Evolutionary conservation across 2,888 invertebrate species (phyloP), one percentile per base, ranked within the genome.

Genomic region (Silvanus unidentatus): DNA sequence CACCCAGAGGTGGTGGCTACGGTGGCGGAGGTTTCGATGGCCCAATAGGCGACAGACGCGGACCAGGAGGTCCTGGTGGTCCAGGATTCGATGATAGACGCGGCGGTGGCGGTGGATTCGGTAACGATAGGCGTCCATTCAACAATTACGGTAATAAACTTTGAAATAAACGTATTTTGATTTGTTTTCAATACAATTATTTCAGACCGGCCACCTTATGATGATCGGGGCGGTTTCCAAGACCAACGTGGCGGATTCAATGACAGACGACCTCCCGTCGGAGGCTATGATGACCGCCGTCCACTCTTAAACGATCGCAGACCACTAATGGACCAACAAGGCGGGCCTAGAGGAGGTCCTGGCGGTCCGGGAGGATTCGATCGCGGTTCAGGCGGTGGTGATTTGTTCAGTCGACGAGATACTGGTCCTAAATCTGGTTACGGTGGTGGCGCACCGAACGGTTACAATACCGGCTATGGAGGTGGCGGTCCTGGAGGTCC

Each of bases 331-430:
- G 64, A 64, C 39, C 55, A 58, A 27, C 61, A 60, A 16, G 16
- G 35, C 2, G 55, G 53, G 22, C 46, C 44, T n/a, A 42, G 49
- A 15, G 46, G 47, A 11, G 54, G 46, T 16, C 53, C 55, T 10
- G 53, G 54, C 5, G 52, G 56, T 30, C 48, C 57, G 38, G 39
- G 40, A 22, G 49, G 47, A 8, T 37, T 15, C 15, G 37, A 37
- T 11, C 37, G 37, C 6, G 37, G 37, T 16, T 13, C 15, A 9
- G 53, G 55, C 16, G 52, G 48, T 16, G 60, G 53, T 38, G 70
- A 70, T 52, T 63, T 71, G 50, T 71, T 61, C 52, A 70, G 69
- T 48, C 51, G 68, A 16, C 52, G 71, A 44, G 70, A 70, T 46
- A 49, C 53, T 15, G 60, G 59, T 32, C 58, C 59, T 45, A 47